Conservation (phyloP, 2,888 invertebrate species). For the Phortica magna region DNA sequence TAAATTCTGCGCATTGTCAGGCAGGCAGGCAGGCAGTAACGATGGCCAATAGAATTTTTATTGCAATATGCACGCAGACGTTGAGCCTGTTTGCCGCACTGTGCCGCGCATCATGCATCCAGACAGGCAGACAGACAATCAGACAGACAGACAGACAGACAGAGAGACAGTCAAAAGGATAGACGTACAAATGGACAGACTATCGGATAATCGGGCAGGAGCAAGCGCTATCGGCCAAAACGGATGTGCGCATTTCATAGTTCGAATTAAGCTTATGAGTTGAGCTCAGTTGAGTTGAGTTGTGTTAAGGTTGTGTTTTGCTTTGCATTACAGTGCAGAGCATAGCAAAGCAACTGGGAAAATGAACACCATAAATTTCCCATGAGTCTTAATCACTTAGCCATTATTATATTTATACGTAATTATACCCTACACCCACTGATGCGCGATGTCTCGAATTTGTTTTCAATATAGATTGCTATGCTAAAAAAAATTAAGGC, state of each 20-base stretch:
- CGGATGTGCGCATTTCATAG: neutral
- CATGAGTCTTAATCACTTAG: slow-evolving; percentile 68
- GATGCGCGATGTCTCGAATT: slow-evolving; percentile 58
- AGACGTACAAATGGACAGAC: neutral
- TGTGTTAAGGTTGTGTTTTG: neutral
- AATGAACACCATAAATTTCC: slow-evolving; percentile 66
- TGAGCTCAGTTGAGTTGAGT: neutral
- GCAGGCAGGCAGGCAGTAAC: neutral
- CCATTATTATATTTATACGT: slow-evolving; percentile 67
- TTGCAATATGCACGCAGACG: slow-evolving; percentile 57
- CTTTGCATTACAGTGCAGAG: too few relatives aligned
- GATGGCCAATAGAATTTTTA: slow-evolving; percentile 66
- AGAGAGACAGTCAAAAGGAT: neutral
- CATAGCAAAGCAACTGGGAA: slow-evolving; percentile 61
- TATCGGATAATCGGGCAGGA: neutral
- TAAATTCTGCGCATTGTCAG: slow-evolving; percentile 55
- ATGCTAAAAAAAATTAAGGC: neutral
- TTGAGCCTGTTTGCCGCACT: neutral
- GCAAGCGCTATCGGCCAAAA: neutral
- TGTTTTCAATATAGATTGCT: slow-evolving; percentile 58
- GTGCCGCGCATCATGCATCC: neutral
- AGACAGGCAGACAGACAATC: slow-evolving; percentile 8
- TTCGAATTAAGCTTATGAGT: neutral
- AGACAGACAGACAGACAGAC: slow-evolving; percentile 2
- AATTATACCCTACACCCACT: slow-evolving; percentile 61